phyloP scores from a whole-genome alignment of 2,113 vertebrate genomes.

The Bucco capensis region DNA sequence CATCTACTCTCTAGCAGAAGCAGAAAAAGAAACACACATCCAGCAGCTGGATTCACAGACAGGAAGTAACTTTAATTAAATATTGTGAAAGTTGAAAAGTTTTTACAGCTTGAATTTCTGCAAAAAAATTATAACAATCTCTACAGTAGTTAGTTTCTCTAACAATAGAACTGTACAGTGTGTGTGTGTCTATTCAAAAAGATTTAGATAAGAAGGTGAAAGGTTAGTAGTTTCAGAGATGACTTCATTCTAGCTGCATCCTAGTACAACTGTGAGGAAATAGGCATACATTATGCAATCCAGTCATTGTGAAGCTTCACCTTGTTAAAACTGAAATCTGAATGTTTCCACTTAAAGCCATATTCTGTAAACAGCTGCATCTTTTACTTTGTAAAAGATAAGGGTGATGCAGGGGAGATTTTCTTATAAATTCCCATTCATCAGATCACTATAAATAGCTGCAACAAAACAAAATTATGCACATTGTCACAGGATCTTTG shows the following conservation, averaged over 20 bases:
- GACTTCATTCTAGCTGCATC: conserved; percentile 77
- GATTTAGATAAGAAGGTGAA: conserved; percentile 84
- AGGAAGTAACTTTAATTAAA: conserved; percentile 99
- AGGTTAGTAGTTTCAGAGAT: conserved; percentile 84
- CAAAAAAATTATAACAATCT: conserved; percentile 98
- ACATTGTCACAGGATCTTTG: conserved; percentile 74
- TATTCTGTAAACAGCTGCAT: conserved; percentile 78
- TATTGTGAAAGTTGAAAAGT: conserved; percentile 99
- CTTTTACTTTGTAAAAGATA: conserved; percentile 65
- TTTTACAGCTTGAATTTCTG: conserved; percentile 98
- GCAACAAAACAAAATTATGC: conserved; percentile 64
- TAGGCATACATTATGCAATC: conserved; percentile 65
- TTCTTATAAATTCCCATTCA: conserved; percentile 48
- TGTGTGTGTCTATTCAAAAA: conserved; percentile 90
- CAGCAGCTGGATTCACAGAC: conserved; percentile 86
- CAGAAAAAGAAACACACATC: conserved; percentile 74
- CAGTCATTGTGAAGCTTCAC: conserved; percentile 76
- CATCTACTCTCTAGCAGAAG: conserved; percentile 3
- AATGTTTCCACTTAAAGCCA: conserved; percentile 79
- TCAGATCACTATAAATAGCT: conserved; percentile 65
- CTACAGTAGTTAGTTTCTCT: conserved; percentile 96
- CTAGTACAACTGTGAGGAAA: conserved; percentile 74
- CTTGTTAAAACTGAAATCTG: conserved; percentile 69
- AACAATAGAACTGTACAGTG: conserved; percentile 97
- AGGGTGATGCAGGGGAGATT: conserved; percentile 10